Conservation (phyloP, 2,888 invertebrate species). For the Harpagoxenus sublaevis region DNA sequence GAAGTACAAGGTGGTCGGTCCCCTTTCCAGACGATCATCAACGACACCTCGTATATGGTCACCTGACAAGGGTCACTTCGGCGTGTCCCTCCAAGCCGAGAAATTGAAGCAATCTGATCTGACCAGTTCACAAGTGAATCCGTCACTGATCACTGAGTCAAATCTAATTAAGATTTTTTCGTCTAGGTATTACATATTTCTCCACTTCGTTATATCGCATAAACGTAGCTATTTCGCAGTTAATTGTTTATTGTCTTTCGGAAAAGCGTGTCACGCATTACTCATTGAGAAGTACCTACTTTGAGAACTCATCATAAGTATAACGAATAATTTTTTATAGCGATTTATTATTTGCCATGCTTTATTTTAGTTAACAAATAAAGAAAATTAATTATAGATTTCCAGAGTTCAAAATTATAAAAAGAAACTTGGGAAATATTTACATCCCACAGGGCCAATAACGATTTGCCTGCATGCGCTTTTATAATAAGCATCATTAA, state of each 20-base stretch:
- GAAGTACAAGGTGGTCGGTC: conserved; percentile 61
- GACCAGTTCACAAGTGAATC: conserved; percentile 22
- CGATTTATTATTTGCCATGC: background rate
- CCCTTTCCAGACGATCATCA: conserved; percentile 52
- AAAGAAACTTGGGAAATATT: background rate
- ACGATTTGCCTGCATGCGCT: background rate
- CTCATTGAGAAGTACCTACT: background rate
- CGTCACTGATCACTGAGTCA: conserved; percentile 7
- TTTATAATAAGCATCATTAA: background rate
- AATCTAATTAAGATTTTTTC: conserved; percentile 35
- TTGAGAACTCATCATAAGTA: background rate
- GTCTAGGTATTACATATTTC: too few species aligned
- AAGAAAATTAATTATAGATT: background rate
- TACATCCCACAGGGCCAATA: background rate
- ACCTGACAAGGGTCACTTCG: conserved; percentile 56
- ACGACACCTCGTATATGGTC: conserved; percentile 56
- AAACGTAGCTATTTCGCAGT: background rate
- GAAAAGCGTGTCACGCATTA: background rate
- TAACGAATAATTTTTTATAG: background rate
- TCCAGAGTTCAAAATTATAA: background rate
- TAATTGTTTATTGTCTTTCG: background rate
- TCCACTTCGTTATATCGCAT: background rate
- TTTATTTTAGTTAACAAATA: background rate
- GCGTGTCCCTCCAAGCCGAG: conserved; percentile 9
- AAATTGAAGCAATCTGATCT: conserved; percentile 30